Conservation (phyloP, 2,797 vertebrate genomes). For the Loris lydekkerianus region DNA sequence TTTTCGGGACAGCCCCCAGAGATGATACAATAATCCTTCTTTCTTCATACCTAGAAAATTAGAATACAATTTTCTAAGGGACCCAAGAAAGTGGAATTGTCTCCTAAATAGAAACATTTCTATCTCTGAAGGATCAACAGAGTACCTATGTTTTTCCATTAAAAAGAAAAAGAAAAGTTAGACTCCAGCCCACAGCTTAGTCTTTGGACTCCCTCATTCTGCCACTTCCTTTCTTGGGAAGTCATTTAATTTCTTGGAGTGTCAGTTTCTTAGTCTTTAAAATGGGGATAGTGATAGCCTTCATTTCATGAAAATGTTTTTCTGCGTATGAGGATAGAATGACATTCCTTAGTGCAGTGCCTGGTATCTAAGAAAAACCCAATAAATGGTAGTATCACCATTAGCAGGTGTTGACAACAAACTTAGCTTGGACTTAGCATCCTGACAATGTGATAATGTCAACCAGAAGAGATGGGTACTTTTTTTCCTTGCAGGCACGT, state of each 20-base stretch:
- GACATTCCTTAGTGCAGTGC: not conserved
- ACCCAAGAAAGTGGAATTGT: not conserved
- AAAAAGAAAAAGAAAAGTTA: not conserved
- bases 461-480: not conserved
- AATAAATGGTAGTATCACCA: fast-evolving
- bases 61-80: not conserved
- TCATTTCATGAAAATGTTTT: not conserved
- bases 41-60: conserved; percentile 34
- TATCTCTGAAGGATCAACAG: not conserved
- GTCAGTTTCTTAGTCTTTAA: not conserved
- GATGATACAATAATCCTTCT: not conserved
- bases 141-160: not conserved
- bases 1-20: not conserved
- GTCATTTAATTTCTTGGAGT: not conserved
- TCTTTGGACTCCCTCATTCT: not conserved
- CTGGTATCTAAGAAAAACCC: not conserved
- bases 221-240: not conserved
- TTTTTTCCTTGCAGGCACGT: not conserved
- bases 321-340: not conserved
- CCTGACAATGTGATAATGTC: not conserved
- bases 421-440: not conserved
- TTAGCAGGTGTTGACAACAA: not conserved
- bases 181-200: not conserved
- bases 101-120: conserved; percentile 18
- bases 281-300: not conserved